Evolutionary conservation across 2,113 vertebrate species (phyloP), one percentile per base, ranked within the genome.

Genomic region (Mugil cephalus): DNA sequence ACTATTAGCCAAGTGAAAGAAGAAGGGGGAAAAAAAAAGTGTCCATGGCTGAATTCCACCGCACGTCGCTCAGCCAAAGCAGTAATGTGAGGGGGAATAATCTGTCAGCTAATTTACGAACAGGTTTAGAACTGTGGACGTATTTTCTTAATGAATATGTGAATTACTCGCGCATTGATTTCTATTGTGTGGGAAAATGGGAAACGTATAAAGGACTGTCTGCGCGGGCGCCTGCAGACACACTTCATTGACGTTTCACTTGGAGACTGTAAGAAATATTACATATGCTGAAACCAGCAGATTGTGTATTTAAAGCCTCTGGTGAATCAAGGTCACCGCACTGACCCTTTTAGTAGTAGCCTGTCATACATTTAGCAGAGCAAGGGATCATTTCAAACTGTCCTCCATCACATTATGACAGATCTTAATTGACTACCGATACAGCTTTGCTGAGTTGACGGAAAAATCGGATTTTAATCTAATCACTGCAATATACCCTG

Each of bases 161-260:
- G 91, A 94, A 93, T 93, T 92, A 92, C 79, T 91, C 73, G 77
- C 73, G 83, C 88, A 94, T 93, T 92, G 93, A 94, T 94, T 93
- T 92, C 85, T 90, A 84, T 89, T 90, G 91, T 93, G 85, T 80
- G 78, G 77, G 84, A 89, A 90, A 91, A 91, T 83, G 80, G 84
- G 72, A 79, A 89, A 84, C 68, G 80, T 55, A 82, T 64, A 60
- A 79, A 82, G 76, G 72, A 82, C 60, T 71, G 83, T 86, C 86
- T 46, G 62, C 74, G 56, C 46, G 60, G 69, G 72, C n/a, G 70
- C 69, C 74, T 79, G 77, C 83, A 87, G 89, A 88, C 74, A 82
- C 69, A 77, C 83, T 81, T 84, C 88, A 90, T 89, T 91, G 90
- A 90, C 75, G 61, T 94, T 94, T 90, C 54, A 69, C 82, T 91